Base-by-base conservation (phyloP, 2,113 vertebrate genomes). In the Balaeniceps rex region DNA sequence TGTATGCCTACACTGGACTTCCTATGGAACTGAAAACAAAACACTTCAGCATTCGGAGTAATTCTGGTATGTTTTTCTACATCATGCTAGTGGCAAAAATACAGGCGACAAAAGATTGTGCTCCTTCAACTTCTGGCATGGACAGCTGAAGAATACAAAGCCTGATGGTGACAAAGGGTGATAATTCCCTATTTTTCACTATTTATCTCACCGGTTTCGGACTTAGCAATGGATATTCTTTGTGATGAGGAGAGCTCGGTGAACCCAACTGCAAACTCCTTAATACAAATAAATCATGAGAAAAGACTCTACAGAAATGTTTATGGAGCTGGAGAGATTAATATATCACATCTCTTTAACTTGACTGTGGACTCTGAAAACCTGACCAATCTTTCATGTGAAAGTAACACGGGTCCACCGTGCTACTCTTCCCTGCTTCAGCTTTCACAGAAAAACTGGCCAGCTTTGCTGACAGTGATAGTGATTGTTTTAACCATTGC, bases 401-500 rank as follows among this genome's bases (percentile, higher is more conserved):
- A 97, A 88, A 95, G 94, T 69, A 98, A 94, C 42, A 93, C 63
- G 76, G 98, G 97, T 25, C 86, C 97, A 33, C 66, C 97, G 1
- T 98, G 97, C 87, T 94, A 97, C 96, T 92, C 97, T 47, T 96
- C 96, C 34, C 81, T 97, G 49, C 88, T 98, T 57, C 77, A 95
- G 42, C 14, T 97, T 90, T 87, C 90, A 94, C 98, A 98, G 92
- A 99, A 99, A 97, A 99, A 99, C 98, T 99, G 99, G 99, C 98
- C 99, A 3, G 99, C 99, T 52, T 91, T 99, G 93, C 95, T 99
- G 92, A 99, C 99, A 40, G 57, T 98, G 31, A 94, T 98, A 38
- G 99, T 98, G 71, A 99, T 99, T 33, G 97, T 99, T 91, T 93
- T 99, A 82, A 99, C 99, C 12, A 99, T 99, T 84, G 99, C 98